Base-by-base conservation (phyloP, 2,113 vertebrate genomes). In the Camelus bactrianus region DNA sequence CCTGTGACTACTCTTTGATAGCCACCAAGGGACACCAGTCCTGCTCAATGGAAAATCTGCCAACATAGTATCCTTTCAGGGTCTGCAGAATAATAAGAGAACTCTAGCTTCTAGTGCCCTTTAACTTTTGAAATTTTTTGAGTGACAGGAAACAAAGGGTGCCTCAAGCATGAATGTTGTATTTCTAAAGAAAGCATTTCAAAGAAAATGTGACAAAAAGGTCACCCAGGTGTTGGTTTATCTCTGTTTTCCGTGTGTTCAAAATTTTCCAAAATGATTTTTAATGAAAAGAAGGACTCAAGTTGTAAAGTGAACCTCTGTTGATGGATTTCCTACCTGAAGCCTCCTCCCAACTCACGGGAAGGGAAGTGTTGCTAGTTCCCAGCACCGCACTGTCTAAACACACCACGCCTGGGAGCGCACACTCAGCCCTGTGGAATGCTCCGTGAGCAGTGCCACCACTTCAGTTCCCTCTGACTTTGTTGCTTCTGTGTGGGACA, bases 321-420 rank as follows among this genome's bases (percentile, higher is more conserved):
- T 1, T 17, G 42, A 48, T 7, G 15, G 4, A 20, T 24, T 56
- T 69, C 62, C 1, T 48, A 16, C 26, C 69, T 64, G 42, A 50
- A 75, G 64, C 24, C n/a, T 3, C 38, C 58, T 52, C 38, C 24
- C 16, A 6, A 2, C 38, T n/a, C 32, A 0, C 20, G 26, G 50
- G 35, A 8, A 84, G 46, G 52, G 65, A 28, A 22, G 48, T 5
- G 7, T 15, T 16, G 14, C 8, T 20, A 0, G 26, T 48, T 42
- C n/a, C 28, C 80, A 24, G 67, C 1, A 0, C 20, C 65, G 10
- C 0, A 0, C 85, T 24, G 42, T 75, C 38, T 19, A 6, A 20
- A 77, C 32, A 0, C 0, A 0, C 9, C 0, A 0, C 0, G 0
- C 7, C 62, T 3, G 12, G 1, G 28, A 35, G 54, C 30, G 1